Base-by-base conservation (phyloP, 2,113 vertebrate genomes). In the Lepus americanus region DNA sequence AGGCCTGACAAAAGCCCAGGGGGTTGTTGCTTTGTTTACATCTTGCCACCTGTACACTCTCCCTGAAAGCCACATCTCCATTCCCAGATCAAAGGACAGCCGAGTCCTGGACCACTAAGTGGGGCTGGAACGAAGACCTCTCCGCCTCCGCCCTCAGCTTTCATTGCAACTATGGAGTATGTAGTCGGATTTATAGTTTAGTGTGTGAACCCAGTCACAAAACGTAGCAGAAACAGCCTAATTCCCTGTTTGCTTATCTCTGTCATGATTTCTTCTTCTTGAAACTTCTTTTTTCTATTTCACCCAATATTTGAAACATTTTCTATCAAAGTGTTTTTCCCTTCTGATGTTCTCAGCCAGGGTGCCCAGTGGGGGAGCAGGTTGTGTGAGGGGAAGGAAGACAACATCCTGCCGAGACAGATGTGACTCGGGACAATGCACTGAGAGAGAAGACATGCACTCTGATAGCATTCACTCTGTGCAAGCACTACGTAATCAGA, bases 11-110 rank as follows among this genome's bases (percentile, higher is more conserved):
- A 49, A 81, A 63, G 27, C 31, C 63, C 12, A 2, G 5, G 76
- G 53, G 76, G 53, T 9, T 94, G 82, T 77, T 90, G 53, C 89
- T 93, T 67, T 82, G 61, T 95, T 97, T 87, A 89, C 29, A 53
- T 95, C 66, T 94, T 87, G 86, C 63, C 92, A 89, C 70, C 51
- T 95, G 90, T 9, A 9, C 0, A n/a, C 61, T 91, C 36, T 89
- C 63, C 39, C 53, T 67, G 61, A 79, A 82, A 97, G 33, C 36
- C 0, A 13, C 89, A 33, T 59, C 55, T 72, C 51, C 83, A 53
- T 31, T 73, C 49, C 22, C 14, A 81, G 83, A 77, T 92, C 79
- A 96, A 97, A 95, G 94, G 82, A 49, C 63, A 55, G 23, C 12
- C 17, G n/a, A 61, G 13, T 59, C 10, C 6, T 83, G 51, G 90